These are phyloP conservation scores for Asarcornis scutulata DNA, from an alignment of 2,113 vertebrate genomes.

Conservation along the genomic window DNA sequence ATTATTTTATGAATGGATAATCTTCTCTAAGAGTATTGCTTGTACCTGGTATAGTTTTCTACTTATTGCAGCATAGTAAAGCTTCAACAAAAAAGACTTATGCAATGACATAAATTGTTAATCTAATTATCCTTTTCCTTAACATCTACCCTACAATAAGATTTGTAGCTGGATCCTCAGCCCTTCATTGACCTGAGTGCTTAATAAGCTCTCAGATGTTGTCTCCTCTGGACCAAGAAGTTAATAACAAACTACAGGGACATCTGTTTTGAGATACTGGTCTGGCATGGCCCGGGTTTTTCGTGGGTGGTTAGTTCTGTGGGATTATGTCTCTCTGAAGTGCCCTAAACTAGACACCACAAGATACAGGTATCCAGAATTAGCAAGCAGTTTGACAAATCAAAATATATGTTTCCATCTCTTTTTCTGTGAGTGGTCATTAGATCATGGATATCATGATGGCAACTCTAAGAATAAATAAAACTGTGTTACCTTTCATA, in stretches of 20 bases:
- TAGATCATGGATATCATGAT: not conserved
- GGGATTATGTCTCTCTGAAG: not conserved
- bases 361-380: not conserved
- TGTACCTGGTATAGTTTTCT: not conserved
- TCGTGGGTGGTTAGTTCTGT: not conserved
- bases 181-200: not conserved
- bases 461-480: not conserved
- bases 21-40: not conserved
- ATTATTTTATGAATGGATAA: not conserved
- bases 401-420: not conserved
- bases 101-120: not conserved
- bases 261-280: not conserved
- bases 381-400: not conserved
- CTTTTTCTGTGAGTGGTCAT: not conserved
- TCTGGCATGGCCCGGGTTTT: not conserved
- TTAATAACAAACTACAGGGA: not conserved
- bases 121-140: constrained; percentile 4
- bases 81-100: not conserved
- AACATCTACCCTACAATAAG: not conserved
- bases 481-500: not conserved
- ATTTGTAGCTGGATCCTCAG: not conserved
- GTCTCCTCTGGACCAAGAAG: not conserved
- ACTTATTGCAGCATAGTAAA: not conserved
- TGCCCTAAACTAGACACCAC: not conserved
- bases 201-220: not conserved